A percentile compares a stretch with the other conserved stretches of the same genome.
These are phyloP conservation scores for Bicyclus anynana DNA, from an alignment of 1,140 invertebrate genomes.

Conservation along the genomic window DNA sequence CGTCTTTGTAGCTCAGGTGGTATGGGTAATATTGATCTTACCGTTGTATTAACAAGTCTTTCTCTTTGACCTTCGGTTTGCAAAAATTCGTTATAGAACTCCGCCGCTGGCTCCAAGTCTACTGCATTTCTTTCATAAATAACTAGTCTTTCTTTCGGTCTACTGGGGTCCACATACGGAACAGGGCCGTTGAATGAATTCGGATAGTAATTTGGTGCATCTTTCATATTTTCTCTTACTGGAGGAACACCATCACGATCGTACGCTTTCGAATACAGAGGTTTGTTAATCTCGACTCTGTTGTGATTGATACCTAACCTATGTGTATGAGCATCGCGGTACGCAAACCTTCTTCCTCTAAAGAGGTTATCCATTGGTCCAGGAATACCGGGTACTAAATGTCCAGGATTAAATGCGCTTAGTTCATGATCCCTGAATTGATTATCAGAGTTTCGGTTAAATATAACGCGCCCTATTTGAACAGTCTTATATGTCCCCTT, in stretches of 20 bases:
- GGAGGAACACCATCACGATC: slow-evolving; percentile 85
- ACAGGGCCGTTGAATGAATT: no score
- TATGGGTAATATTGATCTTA: background rate
- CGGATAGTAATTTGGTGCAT: no score
- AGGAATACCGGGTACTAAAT: slow-evolving; percentile 91
- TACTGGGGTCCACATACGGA: no score
- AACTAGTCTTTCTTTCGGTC: slow-evolving; percentile 31
- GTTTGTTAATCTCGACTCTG: slow-evolving; percentile 94
- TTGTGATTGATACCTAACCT: slow-evolving; percentile 90
- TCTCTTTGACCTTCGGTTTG: background rate
- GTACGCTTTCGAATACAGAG: slow-evolving; percentile 81
- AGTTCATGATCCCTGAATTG: slow-evolving; percentile 93
- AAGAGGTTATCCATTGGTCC: slow-evolving; percentile 91
- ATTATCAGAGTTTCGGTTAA: slow-evolving; percentile 89
- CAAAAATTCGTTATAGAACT: background rate
- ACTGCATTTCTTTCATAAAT: slow-evolving; percentile 24
- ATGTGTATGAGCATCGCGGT: slow-evolving; percentile 91
- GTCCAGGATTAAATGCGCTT: slow-evolving; percentile 89
- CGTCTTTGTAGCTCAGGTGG: background rate
- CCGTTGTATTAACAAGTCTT: background rate
- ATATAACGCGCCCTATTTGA: slow-evolving; percentile 87
- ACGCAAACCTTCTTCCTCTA: slow-evolving; percentile 90
- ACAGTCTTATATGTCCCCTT: slow-evolving; percentile 89
- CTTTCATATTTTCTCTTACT: no score
- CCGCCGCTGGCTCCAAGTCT: background rate